Conservation (phyloP, 2,113 vertebrate species). For the Leucoraja erinaceus region DNA sequence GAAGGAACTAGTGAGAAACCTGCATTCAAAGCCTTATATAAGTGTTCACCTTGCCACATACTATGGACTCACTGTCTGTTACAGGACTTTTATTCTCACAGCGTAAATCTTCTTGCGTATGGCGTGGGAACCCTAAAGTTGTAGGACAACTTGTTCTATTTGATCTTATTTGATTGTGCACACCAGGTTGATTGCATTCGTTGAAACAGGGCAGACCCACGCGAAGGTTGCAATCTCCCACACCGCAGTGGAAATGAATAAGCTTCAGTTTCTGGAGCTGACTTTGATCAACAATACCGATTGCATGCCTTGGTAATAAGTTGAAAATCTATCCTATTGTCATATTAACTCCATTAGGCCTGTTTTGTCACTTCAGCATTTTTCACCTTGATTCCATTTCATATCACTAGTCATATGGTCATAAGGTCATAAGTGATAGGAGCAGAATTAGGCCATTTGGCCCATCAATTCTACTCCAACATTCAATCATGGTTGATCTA, state of each 20-base stretch:
- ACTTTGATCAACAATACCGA: not conserved
- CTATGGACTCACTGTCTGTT: not conserved
- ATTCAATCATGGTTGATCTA: no score
- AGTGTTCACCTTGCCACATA: not conserved
- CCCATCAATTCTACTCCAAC: no score
- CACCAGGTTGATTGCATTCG: no score
- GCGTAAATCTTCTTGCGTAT: no score
- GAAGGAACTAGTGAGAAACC: not conserved
- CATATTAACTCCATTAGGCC: not conserved
- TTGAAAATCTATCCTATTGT: not conserved
- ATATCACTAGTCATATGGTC: not conserved
- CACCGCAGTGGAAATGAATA: not conserved
- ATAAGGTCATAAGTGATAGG: no score
- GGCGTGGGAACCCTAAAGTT: no score
- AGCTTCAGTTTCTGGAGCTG: not conserved
- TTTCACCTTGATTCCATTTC: not conserved
- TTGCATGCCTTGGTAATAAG: not conserved
- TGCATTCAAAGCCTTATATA: not conserved
- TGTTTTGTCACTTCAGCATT: not conserved
- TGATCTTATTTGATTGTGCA: no score
- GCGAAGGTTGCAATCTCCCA: no score
- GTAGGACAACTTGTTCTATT: no score
- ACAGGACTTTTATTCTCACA: not conserved
- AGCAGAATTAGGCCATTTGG: no score
- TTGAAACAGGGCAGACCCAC: no score